Base-by-base conservation (phyloP, 2,797 vertebrate genomes). In the Sebastes kiyomatsui region DNA sequence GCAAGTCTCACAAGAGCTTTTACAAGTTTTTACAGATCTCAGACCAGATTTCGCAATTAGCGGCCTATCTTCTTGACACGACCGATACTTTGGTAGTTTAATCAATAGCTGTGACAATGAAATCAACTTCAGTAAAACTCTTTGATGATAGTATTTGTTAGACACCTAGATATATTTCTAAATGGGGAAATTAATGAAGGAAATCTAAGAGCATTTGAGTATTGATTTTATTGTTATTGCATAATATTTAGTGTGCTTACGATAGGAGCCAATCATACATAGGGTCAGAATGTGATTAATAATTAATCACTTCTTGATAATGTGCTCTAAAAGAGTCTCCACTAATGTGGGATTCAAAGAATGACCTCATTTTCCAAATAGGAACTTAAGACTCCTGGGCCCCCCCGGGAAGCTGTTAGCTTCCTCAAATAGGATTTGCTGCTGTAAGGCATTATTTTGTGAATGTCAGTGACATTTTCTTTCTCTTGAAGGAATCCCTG, bases 401-500 rank as follows among this genome's bases (percentile, higher is more conserved):
- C 6, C 2, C 23, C n/a, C 60, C 25, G 79, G 46, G 72, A 77
- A 56, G 30, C 70, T 75, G 59, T 77, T 77, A 35, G 62, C 77
- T 30, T 67, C 67, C 65, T 49, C 3, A 7, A 66, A 69, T 46
- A 82, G 59, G 32, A 73, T 79, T 55, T 49, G 20, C 64, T 80
- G 7, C 70, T 75, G 52, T n/a, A 13, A 46, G 52, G 12, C 66
- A 67, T 75, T 58, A 20, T 75, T 69, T 32, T 22, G 38, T 66
- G 30, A 80, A 56, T 25, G 27, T 78, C 67, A 68, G 28, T 76
- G 54, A 65, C 67, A 6, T 85, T 72, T 83, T 33, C 76, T 74
- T 64, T 76, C 77, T 86, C 70, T 85, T 85, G 1, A 83, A 96
- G 96, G 96, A 96, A 46, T 93, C 90, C 88, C 89, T 96, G 91